These are phyloP conservation scores for Phortica magna DNA, from an alignment of 2,888 invertebrate species.

Conservation along the genomic window DNA sequence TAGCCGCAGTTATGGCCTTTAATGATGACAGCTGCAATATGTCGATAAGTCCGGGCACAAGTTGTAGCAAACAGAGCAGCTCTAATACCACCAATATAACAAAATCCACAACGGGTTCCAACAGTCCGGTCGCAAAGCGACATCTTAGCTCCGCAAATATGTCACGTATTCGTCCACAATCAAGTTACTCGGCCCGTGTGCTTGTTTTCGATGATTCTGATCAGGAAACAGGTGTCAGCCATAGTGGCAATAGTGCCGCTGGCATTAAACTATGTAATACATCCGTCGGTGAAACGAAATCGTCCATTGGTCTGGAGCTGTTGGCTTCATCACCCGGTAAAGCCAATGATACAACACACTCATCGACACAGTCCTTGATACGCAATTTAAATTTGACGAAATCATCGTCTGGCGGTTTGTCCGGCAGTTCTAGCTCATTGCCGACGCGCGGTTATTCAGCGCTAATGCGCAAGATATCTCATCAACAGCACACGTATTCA, in stretches of 20 bases:
- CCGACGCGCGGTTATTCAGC: slow-evolving; percentile 74
- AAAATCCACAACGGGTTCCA: slow-evolving; percentile 36
- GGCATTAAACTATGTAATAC: neutral
- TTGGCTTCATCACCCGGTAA: slow-evolving; percentile 67
- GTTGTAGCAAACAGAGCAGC: slow-evolving; percentile 51
- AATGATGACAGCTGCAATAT: slow-evolving; percentile 60
- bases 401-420: slow-evolving; percentile 75
- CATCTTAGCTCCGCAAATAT: slow-evolving; percentile 63
- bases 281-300: slow-evolving; percentile 39
- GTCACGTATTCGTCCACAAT: slow-evolving; percentile 79
- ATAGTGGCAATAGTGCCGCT: slow-evolving; percentile 36
- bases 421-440: slow-evolving; percentile 75
- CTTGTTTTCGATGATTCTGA: slow-evolving; percentile 87
- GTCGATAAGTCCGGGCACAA: slow-evolving; percentile 48
- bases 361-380: slow-evolving; percentile 59
- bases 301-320: slow-evolving; percentile 62
- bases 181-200: slow-evolving; percentile 86
- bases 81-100: slow-evolving; percentile 34
- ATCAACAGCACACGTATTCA: slow-evolving; percentile 77
- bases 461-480: slow-evolving; percentile 75
- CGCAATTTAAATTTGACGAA: slow-evolving; percentile 73
- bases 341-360: slow-evolving; percentile 57
- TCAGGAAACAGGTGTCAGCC: slow-evolving; percentile 76
- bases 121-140: slow-evolving; percentile 70
- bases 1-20: slow-evolving; percentile 22